Percentiles rank a stretch among this genome's conserved stretches.
Evolutionary conservation across 2,113 vertebrate genomes (phyloP).

Genomic region (Anarhynchus alexandrinus): DNA sequence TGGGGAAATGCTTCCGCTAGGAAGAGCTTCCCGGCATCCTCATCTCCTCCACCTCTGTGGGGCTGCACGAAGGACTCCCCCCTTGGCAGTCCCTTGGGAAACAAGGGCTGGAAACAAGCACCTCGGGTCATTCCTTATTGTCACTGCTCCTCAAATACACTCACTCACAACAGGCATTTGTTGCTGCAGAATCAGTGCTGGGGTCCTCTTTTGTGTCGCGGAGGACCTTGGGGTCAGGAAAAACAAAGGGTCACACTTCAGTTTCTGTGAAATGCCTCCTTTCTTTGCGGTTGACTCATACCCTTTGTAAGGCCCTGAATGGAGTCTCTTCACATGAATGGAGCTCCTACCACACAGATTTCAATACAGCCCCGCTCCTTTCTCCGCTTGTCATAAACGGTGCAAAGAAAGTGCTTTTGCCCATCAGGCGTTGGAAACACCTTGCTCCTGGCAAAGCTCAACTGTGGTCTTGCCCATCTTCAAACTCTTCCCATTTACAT

Average conservation of each 20-base stretch:
- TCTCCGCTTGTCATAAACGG: neutral
- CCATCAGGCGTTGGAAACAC: neutral
- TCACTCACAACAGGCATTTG: slow-evolving; percentile 32
- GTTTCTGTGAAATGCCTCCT: slow-evolving; percentile 41
- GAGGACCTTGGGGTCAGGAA: slow-evolving; percentile 31
- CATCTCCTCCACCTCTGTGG: neutral
- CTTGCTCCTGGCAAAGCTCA: neutral
- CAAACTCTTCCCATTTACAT: neutral
- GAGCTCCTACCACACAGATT: neutral
- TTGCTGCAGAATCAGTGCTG: neutral
- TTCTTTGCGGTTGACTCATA: slow-evolving; percentile 45
- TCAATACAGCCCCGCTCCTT: neutral
- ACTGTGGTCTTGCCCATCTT: neutral
- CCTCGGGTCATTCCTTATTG: slow-evolving; percentile 22
- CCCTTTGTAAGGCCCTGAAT: slow-evolving; percentile 35
- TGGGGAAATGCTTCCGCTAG: neutral
- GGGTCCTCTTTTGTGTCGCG: slow-evolving; percentile 8
- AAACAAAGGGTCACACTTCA: slow-evolving; percentile 61
- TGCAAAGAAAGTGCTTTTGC: neutral
- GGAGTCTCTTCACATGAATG: neutral
- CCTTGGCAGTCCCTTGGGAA: neutral
- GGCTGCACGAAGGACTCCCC: neutral
- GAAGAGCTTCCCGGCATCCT: neutral
- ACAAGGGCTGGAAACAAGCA: neutral
- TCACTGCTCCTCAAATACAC: slow-evolving; percentile 24